Evolutionary conservation across 1,140 invertebrate species (phyloP).

Genomic region (Stenopsyche tienmushanensis): DNA sequence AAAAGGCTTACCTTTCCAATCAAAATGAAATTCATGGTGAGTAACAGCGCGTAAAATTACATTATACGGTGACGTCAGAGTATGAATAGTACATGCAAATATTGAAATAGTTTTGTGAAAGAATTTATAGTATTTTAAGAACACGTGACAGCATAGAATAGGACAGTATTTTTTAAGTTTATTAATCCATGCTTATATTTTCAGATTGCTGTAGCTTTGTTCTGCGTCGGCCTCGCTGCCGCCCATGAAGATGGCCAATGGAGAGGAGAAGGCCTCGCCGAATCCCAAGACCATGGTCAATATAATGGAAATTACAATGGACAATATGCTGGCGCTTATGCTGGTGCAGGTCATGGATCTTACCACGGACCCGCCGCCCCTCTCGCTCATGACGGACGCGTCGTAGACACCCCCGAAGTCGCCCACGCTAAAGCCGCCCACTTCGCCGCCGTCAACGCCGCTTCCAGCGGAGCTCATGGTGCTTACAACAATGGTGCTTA

Average conservation of each 20-base stretch:
- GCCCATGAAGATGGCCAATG: conserved; percentile 23
- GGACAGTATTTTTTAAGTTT: not conserved
- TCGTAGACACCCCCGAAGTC: conserved; percentile 53
- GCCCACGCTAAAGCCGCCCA: conserved; percentile 53
- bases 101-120: not conserved
- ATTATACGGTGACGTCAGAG: not conserved
- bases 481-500: not conserved
- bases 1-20: conserved; percentile 8
- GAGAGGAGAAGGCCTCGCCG: conserved; percentile 22
- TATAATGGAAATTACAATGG: not conserved
- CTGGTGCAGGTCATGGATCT: no score
- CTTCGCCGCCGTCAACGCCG: conserved; percentile 47
- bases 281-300: conserved; percentile 27
- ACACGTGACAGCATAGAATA: no score
- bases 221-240: conserved; percentile 7
- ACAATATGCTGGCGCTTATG: no score
- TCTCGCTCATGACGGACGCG: conserved; percentile 46
- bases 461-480: conserved; percentile 46
- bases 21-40: conserved; percentile 15
- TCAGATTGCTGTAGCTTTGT: conserved; percentile 7
- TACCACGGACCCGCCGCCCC: no score
- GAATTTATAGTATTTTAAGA: not conserved
- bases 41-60: not conserved
- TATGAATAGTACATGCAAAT: not conserved
- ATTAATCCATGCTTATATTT: not conserved